Evolutionary conservation across 2,888 invertebrate genomes (phyloP), one percentile per base, ranked within the genome.

Genomic region (Hoplodrina blanda): DNA sequence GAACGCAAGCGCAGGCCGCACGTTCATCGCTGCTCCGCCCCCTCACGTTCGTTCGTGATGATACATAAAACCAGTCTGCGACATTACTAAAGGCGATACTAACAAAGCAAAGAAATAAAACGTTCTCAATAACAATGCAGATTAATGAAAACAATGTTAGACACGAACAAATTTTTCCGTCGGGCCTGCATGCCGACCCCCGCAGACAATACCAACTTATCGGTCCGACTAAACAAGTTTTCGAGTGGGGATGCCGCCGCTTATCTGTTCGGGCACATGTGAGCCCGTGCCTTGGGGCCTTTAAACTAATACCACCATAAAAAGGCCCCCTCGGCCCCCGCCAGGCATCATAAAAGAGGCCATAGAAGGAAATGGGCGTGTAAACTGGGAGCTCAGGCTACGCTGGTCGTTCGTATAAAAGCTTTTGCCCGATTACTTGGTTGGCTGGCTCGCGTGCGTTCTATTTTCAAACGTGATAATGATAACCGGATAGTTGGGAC

Each of bases 381-480:
- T 91, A 90, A 93, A 92, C 88, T 84, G 88, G 83, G 79, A 87
- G 94, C 73, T 89, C 95, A 87, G 71, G 80, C 82, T 89, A 89
- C 63, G 77, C 81, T 91, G 93, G 95, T 73, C 81, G 90, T 80
- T 76, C 73, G 85, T 88, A 89, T 92, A 93, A 93, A 95, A 94
- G 95, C 95, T 94, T 92, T 94, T 93, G 93, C 90, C 91, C 94
- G 95, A 95, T 95, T 95, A 95, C 94, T 92, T 91, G 92, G 89
- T 89, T 90, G 94, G 92, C 91, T 91, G 92, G 91, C 90, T 95
- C 93, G 95, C 94, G 94, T 95, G 95, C 94, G 94, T 95, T 94
- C 95, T 93, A 94, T 95, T 94, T 95, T 93, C 92, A 92, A 94
- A 94, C 91, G 94, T 94, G 95, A 94, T 95, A 94, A 94, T 95